phyloP scores from a whole-genome alignment of 2,113 vertebrate species.

The Acinonyx jubatus region DNA sequence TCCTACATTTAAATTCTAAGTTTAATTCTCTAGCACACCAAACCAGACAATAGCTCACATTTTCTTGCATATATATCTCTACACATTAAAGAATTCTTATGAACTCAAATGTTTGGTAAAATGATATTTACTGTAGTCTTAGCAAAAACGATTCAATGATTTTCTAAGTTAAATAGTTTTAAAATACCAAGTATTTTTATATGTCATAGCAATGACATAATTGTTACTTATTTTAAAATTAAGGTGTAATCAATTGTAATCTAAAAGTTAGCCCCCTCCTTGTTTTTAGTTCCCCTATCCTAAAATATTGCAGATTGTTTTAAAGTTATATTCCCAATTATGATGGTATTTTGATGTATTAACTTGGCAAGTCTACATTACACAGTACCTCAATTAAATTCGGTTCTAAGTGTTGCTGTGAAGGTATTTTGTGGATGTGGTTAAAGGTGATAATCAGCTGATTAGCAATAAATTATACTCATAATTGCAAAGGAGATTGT shows the following conservation, averaged over 20 bases:
- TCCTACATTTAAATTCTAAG: background rate
- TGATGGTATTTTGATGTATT: background rate
- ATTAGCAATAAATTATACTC: background rate
- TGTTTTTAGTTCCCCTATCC: background rate
- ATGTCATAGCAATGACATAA: background rate
- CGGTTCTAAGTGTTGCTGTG: background rate
- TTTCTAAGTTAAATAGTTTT: background rate
- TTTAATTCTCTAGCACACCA: conserved; percentile 1
- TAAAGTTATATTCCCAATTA: background rate
- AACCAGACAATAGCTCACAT: conserved; percentile 36
- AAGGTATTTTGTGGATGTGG: background rate
- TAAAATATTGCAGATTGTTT: background rate
- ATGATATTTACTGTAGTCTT: conserved; percentile 15
- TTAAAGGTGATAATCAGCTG: background rate
- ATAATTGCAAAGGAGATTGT: background rate
- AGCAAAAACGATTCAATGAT: background rate
- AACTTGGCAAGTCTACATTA: background rate
- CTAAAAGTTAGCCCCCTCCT: background rate
- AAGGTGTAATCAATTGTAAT: background rate
- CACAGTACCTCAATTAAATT: background rate
- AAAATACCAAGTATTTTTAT: background rate
- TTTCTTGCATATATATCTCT: background rate
- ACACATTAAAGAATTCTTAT: background rate
- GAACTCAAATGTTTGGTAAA: conserved; percentile 41
- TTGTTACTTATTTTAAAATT: background rate